Evolutionary conservation across 2,113 vertebrate species (phyloP), one percentile per base, ranked within the genome.

Genomic region (Parus major): DNA sequence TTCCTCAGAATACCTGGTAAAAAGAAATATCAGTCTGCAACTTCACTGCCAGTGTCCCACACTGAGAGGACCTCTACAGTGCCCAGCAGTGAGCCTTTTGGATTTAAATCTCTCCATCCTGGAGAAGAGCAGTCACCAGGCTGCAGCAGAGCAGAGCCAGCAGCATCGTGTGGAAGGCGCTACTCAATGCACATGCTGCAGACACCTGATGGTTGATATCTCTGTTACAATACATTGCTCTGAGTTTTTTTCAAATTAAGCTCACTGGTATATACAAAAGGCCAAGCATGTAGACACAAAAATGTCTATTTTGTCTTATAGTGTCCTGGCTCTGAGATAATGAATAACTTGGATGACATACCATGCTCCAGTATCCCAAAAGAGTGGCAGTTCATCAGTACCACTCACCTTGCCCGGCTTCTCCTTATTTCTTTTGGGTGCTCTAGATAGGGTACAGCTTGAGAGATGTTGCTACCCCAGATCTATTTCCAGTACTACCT

Each of bases 161-260:
- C n/a, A 92, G 33, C 47, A 42, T 46, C 19, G 2, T 2, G 2
- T 41, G 25, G 25, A 28, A 47, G 46, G n/a, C 28, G 11, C 17
- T 53, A 3, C 15, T 57, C 27, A 18, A 0, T 56, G 24, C 1
- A 2, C 41, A 14, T 2, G 0, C 35, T 56, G 49, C 19, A 23
- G 39, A 7, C 7, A 49, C 24, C 24, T 72, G 35, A 86, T 56
- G 59, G 46, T 25, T 3, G 17, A 7, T 5, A 14, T 23, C 28
- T 57, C 41, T 20, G 15, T 56, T 76, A 27, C 19, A 52, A 13
- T 42, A 29, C 7, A 17, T 27, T 44, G 9, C 8, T 80, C 25
- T 44, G 49, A 42, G 10, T 9, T 69, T 83, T 39, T 82, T 75
- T 55, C 25, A 75, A 41, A 10, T 65, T 56, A 47, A 69, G 15